Conservation (phyloP, 1,140 invertebrate species). For the Hetaerina americana region DNA sequence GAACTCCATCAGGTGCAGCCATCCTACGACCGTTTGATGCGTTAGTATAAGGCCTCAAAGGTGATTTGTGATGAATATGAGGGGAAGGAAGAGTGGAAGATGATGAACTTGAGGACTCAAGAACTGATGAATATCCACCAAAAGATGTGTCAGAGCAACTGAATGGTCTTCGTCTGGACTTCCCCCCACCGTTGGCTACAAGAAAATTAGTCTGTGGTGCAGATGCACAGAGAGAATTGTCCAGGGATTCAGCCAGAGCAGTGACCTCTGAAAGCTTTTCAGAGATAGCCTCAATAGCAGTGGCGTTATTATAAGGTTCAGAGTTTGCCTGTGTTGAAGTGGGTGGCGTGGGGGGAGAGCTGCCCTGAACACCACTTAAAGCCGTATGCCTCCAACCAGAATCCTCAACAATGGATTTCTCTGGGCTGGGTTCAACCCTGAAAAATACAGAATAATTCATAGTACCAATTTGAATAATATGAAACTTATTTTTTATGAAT, state of each 20-base stretch:
- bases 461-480: too few species aligned
- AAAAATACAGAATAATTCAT: too few species aligned
- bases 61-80: neutral
- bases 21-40: neutral
- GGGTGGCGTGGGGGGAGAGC: neutral
- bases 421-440: too few species aligned
- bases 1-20: neutral
- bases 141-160: neutral
- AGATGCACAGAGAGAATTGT: constrained; percentile 40
- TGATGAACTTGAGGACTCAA: neutral
- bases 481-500: too few species aligned
- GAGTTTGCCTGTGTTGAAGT: neutral
- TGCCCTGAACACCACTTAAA: too few species aligned
- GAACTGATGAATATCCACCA: neutral
- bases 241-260: constrained; percentile 47
- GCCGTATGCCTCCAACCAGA: neutral
- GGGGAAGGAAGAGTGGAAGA: neutral
- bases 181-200: constrained; percentile 16
- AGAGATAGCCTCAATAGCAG: constrained; percentile 49
- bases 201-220: constrained; percentile 25
- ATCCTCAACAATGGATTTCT: too few species aligned
- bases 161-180: constrained; percentile 4
- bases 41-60: neutral
- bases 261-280: constrained; percentile 48
- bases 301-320: constrained; percentile 31